These are phyloP conservation scores for Lytechinus pictus DNA, from an alignment of 35 echinoderm and acorn worm species.

Conservation along the genomic window DNA sequence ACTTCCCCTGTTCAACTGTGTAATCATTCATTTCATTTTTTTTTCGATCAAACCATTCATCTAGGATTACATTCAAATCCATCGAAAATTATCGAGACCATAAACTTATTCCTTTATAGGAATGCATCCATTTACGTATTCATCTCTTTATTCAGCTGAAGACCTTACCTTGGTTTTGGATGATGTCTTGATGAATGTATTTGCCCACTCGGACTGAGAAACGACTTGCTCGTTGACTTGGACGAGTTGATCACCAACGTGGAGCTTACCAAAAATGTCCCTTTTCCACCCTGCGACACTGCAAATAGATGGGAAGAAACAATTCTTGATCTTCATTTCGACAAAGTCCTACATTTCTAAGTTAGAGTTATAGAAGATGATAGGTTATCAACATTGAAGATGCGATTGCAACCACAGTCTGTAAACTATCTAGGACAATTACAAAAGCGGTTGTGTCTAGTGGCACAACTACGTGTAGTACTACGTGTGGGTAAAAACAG, in stretches of 20 bases:
- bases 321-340: background rate
- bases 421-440: too few relatives aligned
- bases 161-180: background rate
- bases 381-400: too few relatives aligned
- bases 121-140: too few relatives aligned
- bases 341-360: background rate
- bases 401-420: too few relatives aligned
- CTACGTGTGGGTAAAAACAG: background rate
- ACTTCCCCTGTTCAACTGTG: too few relatives aligned
- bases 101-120: too few relatives aligned
- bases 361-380: background rate
- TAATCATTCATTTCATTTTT: too few relatives aligned
- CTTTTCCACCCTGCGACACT: constrained; percentile 28
- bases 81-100: too few relatives aligned
- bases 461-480: background rate
- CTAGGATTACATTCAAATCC: too few relatives aligned
- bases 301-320: background rate
- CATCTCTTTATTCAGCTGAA: too few relatives aligned
- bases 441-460: background rate
- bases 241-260: constrained; percentile 20
- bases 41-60: too few relatives aligned
- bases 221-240: constrained; percentile 38
- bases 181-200: constrained; percentile 32
- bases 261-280: background rate
- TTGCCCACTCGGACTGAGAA: constrained; percentile 10